These are phyloP conservation scores for Paraplagusia blochii DNA, from an alignment of 2,113 vertebrate species.

Conservation along the genomic window DNA sequence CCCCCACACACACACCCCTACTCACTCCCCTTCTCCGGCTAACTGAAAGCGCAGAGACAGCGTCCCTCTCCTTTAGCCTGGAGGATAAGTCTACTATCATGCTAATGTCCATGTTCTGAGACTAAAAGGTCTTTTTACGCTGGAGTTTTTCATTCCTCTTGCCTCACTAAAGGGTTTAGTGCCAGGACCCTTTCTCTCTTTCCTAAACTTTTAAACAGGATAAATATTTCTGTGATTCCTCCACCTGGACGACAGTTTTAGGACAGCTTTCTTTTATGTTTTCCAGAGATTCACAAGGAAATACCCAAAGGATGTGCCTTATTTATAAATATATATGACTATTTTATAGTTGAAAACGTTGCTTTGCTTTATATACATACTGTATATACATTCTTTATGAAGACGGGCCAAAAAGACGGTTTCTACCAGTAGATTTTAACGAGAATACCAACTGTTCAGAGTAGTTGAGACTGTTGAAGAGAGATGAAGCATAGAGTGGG, in stretches of 20 bases:
- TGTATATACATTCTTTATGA: too few relatives aligned
- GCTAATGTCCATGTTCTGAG: slow-evolving; percentile 79
- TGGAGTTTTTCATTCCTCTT: slow-evolving; percentile 78
- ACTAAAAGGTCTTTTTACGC: slow-evolving; percentile 81
- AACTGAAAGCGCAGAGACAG: slow-evolving; percentile 71
- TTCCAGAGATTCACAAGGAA: slow-evolving; percentile 39
- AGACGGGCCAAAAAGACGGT: too few relatives aligned
- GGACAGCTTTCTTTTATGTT: slow-evolving; percentile 53
- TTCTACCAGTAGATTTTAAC: too few relatives aligned
- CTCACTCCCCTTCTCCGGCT: slow-evolving; percentile 50
- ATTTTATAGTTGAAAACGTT: too few relatives aligned
- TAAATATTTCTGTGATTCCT: slow-evolving; percentile 79
- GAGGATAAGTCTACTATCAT: slow-evolving; percentile 82
- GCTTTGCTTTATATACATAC: too few relatives aligned
- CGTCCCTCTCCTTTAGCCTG: slow-evolving; percentile 75
- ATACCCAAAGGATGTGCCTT: slow-evolving; percentile 21
- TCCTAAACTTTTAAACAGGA: slow-evolving; percentile 76
- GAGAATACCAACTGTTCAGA: too few relatives aligned
- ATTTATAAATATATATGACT: too few relatives aligned
- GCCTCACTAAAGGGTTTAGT: slow-evolving; percentile 76
- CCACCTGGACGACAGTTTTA: slow-evolving; percentile 53
- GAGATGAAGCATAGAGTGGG: too few relatives aligned
- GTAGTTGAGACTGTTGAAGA: too few relatives aligned
- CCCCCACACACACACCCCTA: slow-evolving; percentile 31
- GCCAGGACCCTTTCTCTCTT: slow-evolving; percentile 74